These are phyloP conservation scores for Adelges cooleyi DNA, from an alignment of 1,140 invertebrate species.

Conservation along the genomic window DNA sequence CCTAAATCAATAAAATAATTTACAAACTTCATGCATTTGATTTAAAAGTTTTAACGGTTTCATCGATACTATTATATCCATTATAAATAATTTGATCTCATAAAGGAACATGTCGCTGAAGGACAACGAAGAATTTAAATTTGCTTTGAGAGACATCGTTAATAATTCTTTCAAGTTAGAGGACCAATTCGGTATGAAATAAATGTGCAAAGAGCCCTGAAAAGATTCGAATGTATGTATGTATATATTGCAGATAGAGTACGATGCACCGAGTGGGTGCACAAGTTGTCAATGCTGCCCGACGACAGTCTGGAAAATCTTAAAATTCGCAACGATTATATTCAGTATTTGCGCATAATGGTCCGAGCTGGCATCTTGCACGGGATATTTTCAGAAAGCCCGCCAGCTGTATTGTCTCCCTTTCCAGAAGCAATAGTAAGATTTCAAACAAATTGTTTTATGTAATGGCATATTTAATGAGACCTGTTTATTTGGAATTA, in stretches of 20 bases:
- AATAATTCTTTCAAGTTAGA: slow-evolving; percentile 32
- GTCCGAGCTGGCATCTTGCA: slow-evolving; percentile 39
- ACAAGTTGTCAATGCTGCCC: slow-evolving; percentile 38
- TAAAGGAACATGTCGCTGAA: slow-evolving; percentile 30
- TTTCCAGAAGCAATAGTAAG: slow-evolving; percentile 40
- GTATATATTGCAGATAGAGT: slow-evolving; percentile 39
- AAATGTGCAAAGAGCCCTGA: not conserved
- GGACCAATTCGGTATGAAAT: slow-evolving; percentile 33
- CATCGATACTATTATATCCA: too few species aligned
- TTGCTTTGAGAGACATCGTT: slow-evolving; percentile 34
- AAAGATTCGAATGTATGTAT: not conserved
- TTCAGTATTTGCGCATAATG: slow-evolving; percentile 42
- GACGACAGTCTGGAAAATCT: slow-evolving; percentile 39
- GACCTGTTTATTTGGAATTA: not conserved
- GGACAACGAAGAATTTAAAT: slow-evolving; percentile 35
- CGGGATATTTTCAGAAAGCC: slow-evolving; percentile 39
- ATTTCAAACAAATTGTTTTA: slow-evolving; percentile 34
- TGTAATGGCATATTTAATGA: slow-evolving; percentile 30
- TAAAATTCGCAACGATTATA: slow-evolving; percentile 42
- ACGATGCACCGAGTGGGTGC: slow-evolving; percentile 41
- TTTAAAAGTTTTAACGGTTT: too few species aligned
- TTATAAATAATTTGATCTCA: too few species aligned
- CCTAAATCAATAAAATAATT: too few species aligned
- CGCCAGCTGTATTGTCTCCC: slow-evolving; percentile 37
- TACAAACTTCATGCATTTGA: too few species aligned